Base-by-base conservation (phyloP, 2,113 vertebrate genomes). In the Mohoua ochrocephala region DNA sequence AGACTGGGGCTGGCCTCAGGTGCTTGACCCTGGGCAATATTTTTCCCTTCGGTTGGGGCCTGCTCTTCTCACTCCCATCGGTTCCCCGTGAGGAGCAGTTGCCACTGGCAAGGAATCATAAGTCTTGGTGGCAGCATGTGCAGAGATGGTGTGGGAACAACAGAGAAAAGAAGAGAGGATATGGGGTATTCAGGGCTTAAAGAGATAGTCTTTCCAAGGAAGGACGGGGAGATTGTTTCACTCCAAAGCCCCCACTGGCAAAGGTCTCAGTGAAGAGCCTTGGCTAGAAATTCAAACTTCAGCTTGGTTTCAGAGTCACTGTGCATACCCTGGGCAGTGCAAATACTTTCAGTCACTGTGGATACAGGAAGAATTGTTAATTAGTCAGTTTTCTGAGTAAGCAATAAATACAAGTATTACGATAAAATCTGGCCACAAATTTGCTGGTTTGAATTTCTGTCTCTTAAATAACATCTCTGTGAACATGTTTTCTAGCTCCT, bases 321-420 rank as follows among this genome's bases (percentile, higher is more conserved):
- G 20, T 37, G 44, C 23, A 18, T 80, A 52, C 24, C 12, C 65
- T 35, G 12, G 50, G 65, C 41, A 71, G n/a, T 49, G n/a, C 50
- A 75, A 89, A 87, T 65, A n/a, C 53, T 70, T 81, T 67, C 50
- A 86, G 45, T 54, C 87, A 57, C 87, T 57, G 63, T 57, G 67
- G 74, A 68, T 94, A 47, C 73, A 94, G 31, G 77, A 74, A 87
- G 63, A 96, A 91, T 81, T 73, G 74, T 28, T 79, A 87, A 93
- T 91, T 82, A 87, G n/a, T 76, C 81, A 7, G 10, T 87, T 91
- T 95, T 87, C 81, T 83, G 77, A 8, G 10, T 76, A 89, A 94
- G 83, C 57, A 94, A 65, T 94, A 82, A 91, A 64, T 78, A 52
- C 42, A 64, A 37, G 11, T 33, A 37, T 80, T 86, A 83, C 0